These are phyloP conservation scores for Linurgus olivaceus DNA, from an alignment of 2,797 vertebrate species.

Conservation along the genomic window DNA sequence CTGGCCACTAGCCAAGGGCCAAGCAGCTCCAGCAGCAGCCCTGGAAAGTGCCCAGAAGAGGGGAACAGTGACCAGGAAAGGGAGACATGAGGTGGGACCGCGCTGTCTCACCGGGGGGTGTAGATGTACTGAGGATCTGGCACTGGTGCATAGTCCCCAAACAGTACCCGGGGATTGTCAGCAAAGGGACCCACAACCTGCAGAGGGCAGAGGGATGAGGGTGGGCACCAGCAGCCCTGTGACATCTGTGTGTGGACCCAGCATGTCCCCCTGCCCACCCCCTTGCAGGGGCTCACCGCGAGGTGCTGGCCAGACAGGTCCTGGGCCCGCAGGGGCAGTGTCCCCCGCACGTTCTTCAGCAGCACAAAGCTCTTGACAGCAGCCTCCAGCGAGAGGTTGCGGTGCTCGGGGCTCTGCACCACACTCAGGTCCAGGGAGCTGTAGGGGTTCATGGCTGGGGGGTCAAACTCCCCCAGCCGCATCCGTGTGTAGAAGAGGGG, in stretches of 20 bases:
- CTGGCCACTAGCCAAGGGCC: accelerated
- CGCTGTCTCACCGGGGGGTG: constrained; percentile 59
- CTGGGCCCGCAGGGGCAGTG: constrained; percentile 26
- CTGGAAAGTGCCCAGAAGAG: background rate
- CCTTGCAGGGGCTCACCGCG: background rate
- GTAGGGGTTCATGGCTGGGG: constrained; percentile 71
- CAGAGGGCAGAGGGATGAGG: background rate
- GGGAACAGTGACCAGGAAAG: background rate
- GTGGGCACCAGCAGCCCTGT: background rate
- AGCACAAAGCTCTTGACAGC: constrained; percentile 71
- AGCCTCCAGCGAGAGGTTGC: constrained; percentile 54
- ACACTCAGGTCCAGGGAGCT: constrained; percentile 11
- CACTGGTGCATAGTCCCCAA: constrained; percentile 66
- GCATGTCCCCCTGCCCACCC: accelerated
- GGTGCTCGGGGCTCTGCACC: constrained; percentile 61
- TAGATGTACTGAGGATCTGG: constrained; percentile 59
- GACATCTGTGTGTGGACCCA: accelerated
- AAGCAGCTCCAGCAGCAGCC: background rate
- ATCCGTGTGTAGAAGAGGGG: constrained; percentile 70
- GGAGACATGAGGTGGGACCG: background rate
- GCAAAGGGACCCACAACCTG: constrained; percentile 72
- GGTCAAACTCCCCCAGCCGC: constrained; percentile 71
- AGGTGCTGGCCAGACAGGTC: background rate
- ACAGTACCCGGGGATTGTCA: constrained; percentile 52
- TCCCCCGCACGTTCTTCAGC: constrained; percentile 52